A percentile compares a stretch with the other conserved stretches of the same genome.
These are phyloP conservation scores for Belgica antarctica DNA, from an alignment of 2,888 invertebrate species.

Conservation along the genomic window DNA sequence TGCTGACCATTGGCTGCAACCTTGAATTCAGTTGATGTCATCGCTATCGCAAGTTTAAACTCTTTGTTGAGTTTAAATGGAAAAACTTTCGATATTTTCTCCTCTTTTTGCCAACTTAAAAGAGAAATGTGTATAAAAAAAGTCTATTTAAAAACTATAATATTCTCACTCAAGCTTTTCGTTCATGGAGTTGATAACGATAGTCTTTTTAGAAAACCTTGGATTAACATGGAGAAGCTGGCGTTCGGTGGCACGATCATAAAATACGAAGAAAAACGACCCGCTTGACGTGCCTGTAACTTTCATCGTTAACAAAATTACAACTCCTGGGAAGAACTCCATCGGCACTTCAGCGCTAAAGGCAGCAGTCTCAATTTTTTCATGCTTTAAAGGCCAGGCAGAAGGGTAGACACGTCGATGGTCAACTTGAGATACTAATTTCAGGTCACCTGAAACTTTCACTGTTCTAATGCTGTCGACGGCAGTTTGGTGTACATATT, in stretches of 20 bases:
- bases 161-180: constrained; percentile 9
- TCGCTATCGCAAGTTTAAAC: background rate
- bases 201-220: background rate
- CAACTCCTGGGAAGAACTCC: background rate
- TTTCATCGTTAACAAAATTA: background rate
- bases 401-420: constrained; percentile 21
- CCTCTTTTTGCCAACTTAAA: constrained; percentile 32
- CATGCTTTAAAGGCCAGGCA: constrained; percentile 20
- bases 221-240: constrained; percentile 30
- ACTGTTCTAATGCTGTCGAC: background rate
- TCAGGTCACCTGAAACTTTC: constrained; percentile 11
- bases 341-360: constrained; percentile 30
- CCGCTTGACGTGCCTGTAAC: background rate
- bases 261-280: constrained; percentile 14
- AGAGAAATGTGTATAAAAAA: background rate
- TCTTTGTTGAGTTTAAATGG: constrained; percentile 19
- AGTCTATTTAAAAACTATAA: background rate
- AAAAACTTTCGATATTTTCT: background rate
- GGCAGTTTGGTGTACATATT: background rate
- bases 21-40: background rate
- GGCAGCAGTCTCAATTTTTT: background rate
- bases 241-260: constrained; percentile 11
- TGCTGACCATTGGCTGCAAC: constrained; percentile 26
- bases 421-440: constrained; percentile 16
- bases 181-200: constrained; percentile 29